Conservation (phyloP, 1,140 invertebrate species). For the Phocides pigmalion region DNA sequence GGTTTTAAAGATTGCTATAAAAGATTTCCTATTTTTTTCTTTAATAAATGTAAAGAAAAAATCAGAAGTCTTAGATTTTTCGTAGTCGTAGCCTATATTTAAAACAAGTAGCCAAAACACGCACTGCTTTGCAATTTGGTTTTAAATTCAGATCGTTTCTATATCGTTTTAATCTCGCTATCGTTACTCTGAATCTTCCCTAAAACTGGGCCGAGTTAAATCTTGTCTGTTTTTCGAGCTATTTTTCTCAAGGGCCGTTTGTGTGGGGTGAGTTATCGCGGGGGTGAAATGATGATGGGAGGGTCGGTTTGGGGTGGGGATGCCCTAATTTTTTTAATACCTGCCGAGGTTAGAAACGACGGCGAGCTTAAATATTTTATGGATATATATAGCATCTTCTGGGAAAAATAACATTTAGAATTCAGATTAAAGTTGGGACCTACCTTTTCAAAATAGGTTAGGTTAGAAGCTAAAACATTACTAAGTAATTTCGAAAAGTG, state of each 20-base stretch:
- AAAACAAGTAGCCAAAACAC: no score
- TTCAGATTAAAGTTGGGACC: background rate
- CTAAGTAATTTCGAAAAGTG: no score
- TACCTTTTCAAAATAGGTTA: no score
- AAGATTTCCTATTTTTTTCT: no score
- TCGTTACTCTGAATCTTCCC: slow-evolving; percentile 13
- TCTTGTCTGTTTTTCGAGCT: slow-evolving; percentile 77
- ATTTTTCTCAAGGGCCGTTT: slow-evolving; percentile 80
- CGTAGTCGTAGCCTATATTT: no score
- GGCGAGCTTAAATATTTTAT: no score
- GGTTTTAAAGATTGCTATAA: no score
- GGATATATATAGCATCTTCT: background rate
- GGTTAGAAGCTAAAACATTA: no score
- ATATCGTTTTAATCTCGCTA: slow-evolving; percentile 2
- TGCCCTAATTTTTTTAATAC: slow-evolving; percentile 74
- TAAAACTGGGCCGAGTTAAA: slow-evolving; percentile 63
- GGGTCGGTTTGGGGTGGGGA: slow-evolving; percentile 46
- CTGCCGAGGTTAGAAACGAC: slow-evolving; percentile 57
- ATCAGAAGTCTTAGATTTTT: no score
- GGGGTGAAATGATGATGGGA: slow-evolving; percentile 43
- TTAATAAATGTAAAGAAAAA: no score
- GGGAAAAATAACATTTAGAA: background rate
- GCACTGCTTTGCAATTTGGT: no score
- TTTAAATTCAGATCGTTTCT: background rate
- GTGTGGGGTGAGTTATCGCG: slow-evolving; percentile 66